Conservation (phyloP, 2,113 vertebrate species). For the Rostratula benghalensis region DNA sequence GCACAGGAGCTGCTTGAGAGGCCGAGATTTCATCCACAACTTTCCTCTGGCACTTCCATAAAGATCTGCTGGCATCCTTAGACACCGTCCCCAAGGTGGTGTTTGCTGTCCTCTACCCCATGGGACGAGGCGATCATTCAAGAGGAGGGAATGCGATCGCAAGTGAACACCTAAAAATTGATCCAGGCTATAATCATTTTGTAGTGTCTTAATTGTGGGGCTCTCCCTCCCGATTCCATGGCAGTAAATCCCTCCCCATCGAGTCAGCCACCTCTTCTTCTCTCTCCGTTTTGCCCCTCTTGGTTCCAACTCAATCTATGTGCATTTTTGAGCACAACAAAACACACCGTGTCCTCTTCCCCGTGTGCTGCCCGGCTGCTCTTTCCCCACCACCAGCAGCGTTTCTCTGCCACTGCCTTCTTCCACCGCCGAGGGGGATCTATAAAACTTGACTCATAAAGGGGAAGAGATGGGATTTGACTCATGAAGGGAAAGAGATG, state of each 20-base stretch:
- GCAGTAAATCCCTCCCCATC: background rate
- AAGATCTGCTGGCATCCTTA: background rate
- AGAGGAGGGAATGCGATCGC: background rate
- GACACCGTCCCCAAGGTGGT: accelerated
- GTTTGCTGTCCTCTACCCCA: background rate
- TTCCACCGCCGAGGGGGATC: background rate
- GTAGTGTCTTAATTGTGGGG: slow-evolving; percentile 33
- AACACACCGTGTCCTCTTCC: background rate
- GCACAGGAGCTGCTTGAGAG: no score
- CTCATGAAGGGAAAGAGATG: slow-evolving; percentile 36
- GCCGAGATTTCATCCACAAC: background rate
- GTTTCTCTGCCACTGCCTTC: background rate
- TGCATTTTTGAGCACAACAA: background rate
- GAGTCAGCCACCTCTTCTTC: background rate
- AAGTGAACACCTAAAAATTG: slow-evolving; percentile 23
- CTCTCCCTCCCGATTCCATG: background rate
- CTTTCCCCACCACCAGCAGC: slow-evolving; percentile 1
- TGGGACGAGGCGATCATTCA: accelerated
- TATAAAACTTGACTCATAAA: slow-evolving; percentile 65
- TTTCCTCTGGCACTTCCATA: background rate
- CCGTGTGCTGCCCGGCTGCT: background rate
- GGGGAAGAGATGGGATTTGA: slow-evolving; percentile 57
- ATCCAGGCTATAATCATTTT: background rate
- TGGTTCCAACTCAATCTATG: background rate
- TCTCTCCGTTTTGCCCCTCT: background rate